Conservation (phyloP, 2,888 invertebrate genomes). For the Lamellibrachia columna region DNA sequence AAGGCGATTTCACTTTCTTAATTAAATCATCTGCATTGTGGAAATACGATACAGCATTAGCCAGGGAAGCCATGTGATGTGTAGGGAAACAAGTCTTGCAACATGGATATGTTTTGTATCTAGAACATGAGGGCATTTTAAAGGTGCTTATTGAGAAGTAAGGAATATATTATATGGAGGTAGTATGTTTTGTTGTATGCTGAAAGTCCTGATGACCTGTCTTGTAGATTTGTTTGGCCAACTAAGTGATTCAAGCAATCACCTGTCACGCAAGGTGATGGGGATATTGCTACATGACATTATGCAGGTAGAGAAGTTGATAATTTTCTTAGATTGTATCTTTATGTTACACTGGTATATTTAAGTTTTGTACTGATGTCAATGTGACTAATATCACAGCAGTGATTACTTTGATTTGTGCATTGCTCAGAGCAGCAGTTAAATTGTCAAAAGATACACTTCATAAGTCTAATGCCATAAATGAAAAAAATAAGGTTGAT, state of each 20-base stretch:
- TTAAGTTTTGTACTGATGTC: neutral
- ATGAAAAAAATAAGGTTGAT: neutral
- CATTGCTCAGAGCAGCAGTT: neutral
- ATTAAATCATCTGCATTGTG: too few relatives aligned
- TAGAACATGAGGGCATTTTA: neutral
- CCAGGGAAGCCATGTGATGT: neutral
- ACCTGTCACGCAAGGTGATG: constrained; percentile 75
- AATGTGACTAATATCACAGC: neutral
- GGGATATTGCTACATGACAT: constrained; percentile 74
- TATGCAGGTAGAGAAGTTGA: constrained; percentile 66
- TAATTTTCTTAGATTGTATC: neutral
- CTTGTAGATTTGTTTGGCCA: constrained; percentile 73
- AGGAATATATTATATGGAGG: neutral
- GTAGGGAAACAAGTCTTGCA: neutral
- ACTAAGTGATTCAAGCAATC: constrained; percentile 80
- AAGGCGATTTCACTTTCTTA: too few relatives aligned
- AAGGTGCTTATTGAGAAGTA: neutral
- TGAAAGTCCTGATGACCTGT: neutral
- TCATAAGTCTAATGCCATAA: too few relatives aligned
- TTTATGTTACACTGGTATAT: neutral
- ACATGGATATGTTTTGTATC: neutral
- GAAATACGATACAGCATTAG: neutral
- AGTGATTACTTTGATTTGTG: neutral
- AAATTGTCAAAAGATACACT: neutral
- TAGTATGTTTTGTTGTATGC: neutral